Evolutionary conservation across 1,140 invertebrate genomes (phyloP).

Genomic region (Cyphomyrmex costatus): DNA sequence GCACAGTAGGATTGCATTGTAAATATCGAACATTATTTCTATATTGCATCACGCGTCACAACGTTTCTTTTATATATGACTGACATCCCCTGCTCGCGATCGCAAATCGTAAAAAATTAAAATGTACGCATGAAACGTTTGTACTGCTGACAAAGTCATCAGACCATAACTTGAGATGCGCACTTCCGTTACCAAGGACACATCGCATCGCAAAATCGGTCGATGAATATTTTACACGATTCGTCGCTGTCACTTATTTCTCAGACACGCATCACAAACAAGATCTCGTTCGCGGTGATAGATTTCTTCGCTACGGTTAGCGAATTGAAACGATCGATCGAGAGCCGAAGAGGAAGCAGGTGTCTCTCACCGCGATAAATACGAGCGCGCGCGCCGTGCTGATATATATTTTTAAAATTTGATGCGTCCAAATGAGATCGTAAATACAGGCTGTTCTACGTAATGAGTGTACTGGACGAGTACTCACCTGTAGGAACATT

Average conservation of each 20-base stretch:
- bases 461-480: slow-evolving; percentile 41
- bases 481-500: slow-evolving; percentile 96
- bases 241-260: slow-evolving; percentile 22
- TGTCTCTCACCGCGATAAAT: slow-evolving; percentile 53
- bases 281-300: slow-evolving; percentile 40
- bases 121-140: neutral
- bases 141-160: neutral
- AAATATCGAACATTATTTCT: neutral
- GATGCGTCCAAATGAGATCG: slow-evolving; percentile 42
- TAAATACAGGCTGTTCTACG: slow-evolving; percentile 51
- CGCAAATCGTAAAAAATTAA: neutral
- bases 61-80: neutral
- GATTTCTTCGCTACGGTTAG: slow-evolving; percentile 27
- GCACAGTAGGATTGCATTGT: neutral
- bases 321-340: slow-evolving; percentile 49
- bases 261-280: neutral
- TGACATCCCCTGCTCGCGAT: neutral
- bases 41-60: neutral
- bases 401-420: slow-evolving; percentile 59
- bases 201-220: slow-evolving; percentile 5
- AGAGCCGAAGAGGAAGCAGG: slow-evolving; percentile 44
- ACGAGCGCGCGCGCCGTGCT: neutral
- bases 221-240: slow-evolving; percentile 38
- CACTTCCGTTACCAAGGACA: slow-evolving; percentile 9
- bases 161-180: neutral